Evolutionary conservation across 30 jellyfish, hydroid and myxozoan species (phyloP), one percentile per base, ranked within the genome.

Genomic region (Pseudorhiza aurosa): DNA sequence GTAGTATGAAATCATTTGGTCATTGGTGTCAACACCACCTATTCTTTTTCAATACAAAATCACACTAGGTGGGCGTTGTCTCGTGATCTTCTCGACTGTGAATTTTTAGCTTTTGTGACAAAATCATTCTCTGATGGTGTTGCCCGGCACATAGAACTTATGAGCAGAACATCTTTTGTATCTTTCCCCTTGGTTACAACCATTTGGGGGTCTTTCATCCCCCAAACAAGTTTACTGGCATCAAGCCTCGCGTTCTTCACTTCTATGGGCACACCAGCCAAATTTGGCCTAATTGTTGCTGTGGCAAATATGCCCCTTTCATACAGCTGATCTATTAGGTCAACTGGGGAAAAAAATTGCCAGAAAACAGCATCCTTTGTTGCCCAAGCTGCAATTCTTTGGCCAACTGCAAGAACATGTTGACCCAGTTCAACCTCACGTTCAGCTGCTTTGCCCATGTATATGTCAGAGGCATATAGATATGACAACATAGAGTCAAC

Each of bases 11-110:
- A 68, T 68, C 39, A 68, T 40, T 43, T 40, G 82, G 27, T 68
- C 82, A 68, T 68, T 68, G 42, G 64, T 68, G 37, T 68, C 45
- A 15, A 64, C 56, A 64, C 78, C 78, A 11, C 78, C 58, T 58
- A 64, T 64, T 15, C 35, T 32, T 64, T 18, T 40, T 36, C 82
- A 65, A 68, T 68, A 68, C 43, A 65, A 24, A 6, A 30, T 35
- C 10, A 68, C 43, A 39, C 65, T 11, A 39, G 82, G 82, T 68
- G 82, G 82, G 65, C 82, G 43, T 44, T 68, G 82, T 44, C 65
- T 19, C 10, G 43, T 44, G 65, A 68, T n/a, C 65, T 68, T 68
- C 65, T 68, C 36, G 27, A 65, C 82, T 2, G 64, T 68, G 65
- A 64, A 64, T 49, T 49, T 49, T 49, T 25, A 49, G 63, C n/a